Evolutionary conservation across 2,113 vertebrate species (phyloP).

Genomic region (Artemisiospiza belli): DNA sequence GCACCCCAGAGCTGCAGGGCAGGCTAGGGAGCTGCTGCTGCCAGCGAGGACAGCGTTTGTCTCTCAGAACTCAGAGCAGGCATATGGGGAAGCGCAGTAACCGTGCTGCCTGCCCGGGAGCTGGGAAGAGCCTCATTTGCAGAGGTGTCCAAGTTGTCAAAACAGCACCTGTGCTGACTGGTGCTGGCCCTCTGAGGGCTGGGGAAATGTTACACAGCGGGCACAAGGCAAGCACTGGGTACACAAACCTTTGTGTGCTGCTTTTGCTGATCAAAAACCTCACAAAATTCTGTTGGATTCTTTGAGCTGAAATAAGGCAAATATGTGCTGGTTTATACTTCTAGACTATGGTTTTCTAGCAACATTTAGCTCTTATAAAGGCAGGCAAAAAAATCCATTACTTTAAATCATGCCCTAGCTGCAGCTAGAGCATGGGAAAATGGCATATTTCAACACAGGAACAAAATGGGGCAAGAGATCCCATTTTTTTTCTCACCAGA

Average conservation of each 20-base stretch:
- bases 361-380: neutral
- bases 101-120: neutral
- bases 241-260: conserved; percentile 4
- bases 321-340: neutral
- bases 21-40: neutral
- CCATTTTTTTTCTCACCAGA: neutral
- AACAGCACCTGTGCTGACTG: conserved; percentile 66
- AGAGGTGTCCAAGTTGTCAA: conserved; percentile 62
- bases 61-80: neutral
- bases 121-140: conserved; percentile 56
- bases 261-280: neutral
- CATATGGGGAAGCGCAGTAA: conserved; percentile 43
- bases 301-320: neutral
- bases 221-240: neutral
- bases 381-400: neutral
- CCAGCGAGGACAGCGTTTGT: neutral
- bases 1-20: neutral
- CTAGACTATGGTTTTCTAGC: neutral
- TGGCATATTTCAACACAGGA: neutral
- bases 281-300: neutral
- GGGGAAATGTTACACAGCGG: neutral
- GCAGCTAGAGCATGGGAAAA: neutral
- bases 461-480: neutral
- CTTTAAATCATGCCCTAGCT: neutral
- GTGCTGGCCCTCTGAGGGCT: conserved; percentile 39